Base-by-base conservation (phyloP, 2,797 vertebrate genomes). In the Falco concolor region DNA sequence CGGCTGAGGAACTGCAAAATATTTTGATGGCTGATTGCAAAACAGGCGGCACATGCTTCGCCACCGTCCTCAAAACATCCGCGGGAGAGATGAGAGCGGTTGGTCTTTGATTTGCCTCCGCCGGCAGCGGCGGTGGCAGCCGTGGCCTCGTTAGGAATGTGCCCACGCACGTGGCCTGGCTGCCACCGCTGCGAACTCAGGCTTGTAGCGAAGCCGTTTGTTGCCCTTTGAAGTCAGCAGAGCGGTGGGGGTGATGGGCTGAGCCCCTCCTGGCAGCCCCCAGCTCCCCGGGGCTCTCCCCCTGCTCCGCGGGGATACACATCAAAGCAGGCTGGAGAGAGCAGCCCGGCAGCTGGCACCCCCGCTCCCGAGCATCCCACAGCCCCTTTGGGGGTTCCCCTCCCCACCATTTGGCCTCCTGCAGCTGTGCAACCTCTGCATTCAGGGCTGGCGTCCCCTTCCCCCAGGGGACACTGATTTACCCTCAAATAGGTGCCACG, bases 1-100 rank as follows among this genome's bases (percentile, higher is more conserved):
- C 4, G 1, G 3, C 1, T 0, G 0, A 67, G 54, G 84, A 89
- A 27, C 16, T 2, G 30, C 4, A 3, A 28, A 12, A 30, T 8
- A 25, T 57, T 80, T 32, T 5, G 32, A 57, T 1, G 3, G 44
- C 3, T 22, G 50, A 21, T 3, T 8, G 53, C 2, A 5, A 3
- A 59, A 36, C 17, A 63, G 38, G 10, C 8, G 0, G 42, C 38
- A 7, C 19, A 6, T 1, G 3, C 61, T 45, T 34, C 4, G 0
- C 59, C 3, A 2, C 17, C 5, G 0, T 17, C 80, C 82, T 25
- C 72, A 10, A 24, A 65, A 22, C 5, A 2, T 21, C 22, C 4
- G 2, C 7, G 15, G 60, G 54, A 81, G 27, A 12, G 49, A 38
- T 0, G 1, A 54, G 54, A 85, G 32, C 2, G 1, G 30, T 3